These are phyloP conservation scores for Achlya flavicornis DNA, from an alignment of 2,888 invertebrate genomes.

Conservation along the genomic window DNA sequence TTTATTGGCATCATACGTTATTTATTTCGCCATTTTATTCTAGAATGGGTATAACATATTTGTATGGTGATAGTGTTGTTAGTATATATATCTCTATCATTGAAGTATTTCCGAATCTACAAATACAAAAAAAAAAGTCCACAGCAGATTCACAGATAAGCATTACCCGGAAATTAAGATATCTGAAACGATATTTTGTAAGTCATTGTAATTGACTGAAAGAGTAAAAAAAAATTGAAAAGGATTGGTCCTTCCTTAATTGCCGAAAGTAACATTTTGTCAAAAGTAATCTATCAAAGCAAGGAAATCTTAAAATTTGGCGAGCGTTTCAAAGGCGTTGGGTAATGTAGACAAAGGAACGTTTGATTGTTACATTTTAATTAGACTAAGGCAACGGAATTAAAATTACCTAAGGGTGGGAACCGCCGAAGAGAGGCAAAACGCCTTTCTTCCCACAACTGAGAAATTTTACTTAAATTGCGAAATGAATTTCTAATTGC, in stretches of 20 bases:
- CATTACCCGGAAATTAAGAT: background rate
- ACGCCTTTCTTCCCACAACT: constrained; percentile 17
- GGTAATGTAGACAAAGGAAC: constrained; percentile 33
- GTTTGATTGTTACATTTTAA: constrained; percentile 59
- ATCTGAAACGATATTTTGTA: background rate
- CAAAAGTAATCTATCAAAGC: constrained; percentile 14
- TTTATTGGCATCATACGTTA: background rate
- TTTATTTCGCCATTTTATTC: background rate
- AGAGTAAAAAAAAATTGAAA: background rate
- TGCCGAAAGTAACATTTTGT: constrained; percentile 19
- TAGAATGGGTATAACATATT: background rate
- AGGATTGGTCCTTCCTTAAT: constrained; percentile 29
- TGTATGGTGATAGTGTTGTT: background rate
- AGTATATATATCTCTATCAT: no score
- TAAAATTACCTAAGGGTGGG: constrained; percentile 49
- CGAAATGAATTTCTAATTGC: constrained; percentile 27
- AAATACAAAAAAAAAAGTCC: no score
- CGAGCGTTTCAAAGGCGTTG: constrained; percentile 15
- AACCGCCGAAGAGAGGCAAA: constrained; percentile 36
- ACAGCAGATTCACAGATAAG: no score
- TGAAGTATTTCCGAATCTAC: no score
- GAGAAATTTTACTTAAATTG: constrained; percentile 16
- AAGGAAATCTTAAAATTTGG: constrained; percentile 14
- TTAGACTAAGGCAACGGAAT: constrained; percentile 51
- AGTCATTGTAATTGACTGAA: background rate